These are phyloP conservation scores for Sinocyclocheilus anophthalmus DNA, from an alignment of 2,113 vertebrate genomes.

Conservation along the genomic window DNA sequence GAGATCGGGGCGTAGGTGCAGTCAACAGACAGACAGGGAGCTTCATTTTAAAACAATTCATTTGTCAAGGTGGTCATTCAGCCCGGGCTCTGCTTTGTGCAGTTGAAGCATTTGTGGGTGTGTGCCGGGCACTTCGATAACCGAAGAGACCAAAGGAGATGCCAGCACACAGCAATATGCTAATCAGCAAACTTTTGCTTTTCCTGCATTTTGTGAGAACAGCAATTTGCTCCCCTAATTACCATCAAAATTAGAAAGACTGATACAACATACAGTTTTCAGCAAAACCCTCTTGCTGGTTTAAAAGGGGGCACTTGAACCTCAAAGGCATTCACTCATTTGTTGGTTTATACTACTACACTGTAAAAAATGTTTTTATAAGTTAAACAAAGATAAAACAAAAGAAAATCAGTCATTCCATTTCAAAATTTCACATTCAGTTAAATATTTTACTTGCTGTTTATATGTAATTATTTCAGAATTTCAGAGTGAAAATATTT, in stretches of 20 bases:
- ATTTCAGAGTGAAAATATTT: no score
- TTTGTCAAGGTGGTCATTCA: conserved; percentile 55
- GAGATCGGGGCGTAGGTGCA: conserved; percentile 62
- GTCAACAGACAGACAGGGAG: conserved; percentile 66
- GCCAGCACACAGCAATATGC: conserved; percentile 13
- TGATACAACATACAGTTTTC: conserved; percentile 12
- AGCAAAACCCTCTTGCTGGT: neutral
- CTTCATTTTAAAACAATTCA: conserved; percentile 63
- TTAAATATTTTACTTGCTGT: no score
- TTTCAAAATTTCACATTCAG: no score
- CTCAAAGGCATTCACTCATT: neutral
- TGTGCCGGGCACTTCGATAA: neutral
- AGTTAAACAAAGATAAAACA: no score
- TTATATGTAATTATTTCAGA: no score
- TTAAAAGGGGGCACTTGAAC: neutral
- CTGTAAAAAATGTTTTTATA: no score
- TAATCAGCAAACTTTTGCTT: neutral
- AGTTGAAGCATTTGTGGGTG: conserved; percentile 31
- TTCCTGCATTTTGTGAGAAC: neutral
- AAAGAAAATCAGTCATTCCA: no score
- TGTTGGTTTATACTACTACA: neutral
- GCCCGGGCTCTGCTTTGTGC: conserved; percentile 42
- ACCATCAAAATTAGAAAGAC: conserved; percentile 17
- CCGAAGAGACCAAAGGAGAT: neutral
- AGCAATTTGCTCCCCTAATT: conserved; percentile 24